A percentile compares a stretch with the other conserved stretches of the same genome.
phyloP scores from a whole-genome alignment of 2,888 invertebrate genomes.

The Callyntrura sp. region DNA sequence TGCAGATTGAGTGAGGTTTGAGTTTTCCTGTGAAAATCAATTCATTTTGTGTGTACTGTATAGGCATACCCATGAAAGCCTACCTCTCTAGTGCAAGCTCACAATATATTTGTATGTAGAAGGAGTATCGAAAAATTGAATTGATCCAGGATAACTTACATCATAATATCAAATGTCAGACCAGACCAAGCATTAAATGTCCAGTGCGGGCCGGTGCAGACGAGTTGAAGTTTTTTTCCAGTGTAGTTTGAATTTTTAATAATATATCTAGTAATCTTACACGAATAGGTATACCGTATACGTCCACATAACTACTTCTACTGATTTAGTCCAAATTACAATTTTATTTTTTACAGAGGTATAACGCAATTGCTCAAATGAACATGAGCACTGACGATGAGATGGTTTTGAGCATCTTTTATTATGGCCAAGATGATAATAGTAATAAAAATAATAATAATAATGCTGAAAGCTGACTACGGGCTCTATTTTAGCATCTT shows the following conservation, averaged over 20 bases:
- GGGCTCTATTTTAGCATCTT: not conserved
- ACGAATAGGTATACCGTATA: no score
- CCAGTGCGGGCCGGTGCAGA: slow-evolving; percentile 64
- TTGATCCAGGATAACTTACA: slow-evolving; percentile 58
- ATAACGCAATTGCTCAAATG: not conserved
- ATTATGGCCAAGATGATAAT: no score
- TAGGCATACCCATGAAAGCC: no score
- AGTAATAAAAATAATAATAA: no score
- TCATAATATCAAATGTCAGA: slow-evolving; percentile 58
- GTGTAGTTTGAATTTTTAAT: no score
- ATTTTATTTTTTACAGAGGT: no score
- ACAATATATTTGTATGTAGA: not conserved
- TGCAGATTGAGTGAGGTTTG: not conserved
- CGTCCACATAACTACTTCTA: no score
- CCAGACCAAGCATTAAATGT: slow-evolving; percentile 35
- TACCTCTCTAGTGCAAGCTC: no score
- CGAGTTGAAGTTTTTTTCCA: slow-evolving; percentile 43
- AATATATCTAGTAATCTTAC: not conserved
- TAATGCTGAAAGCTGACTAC: not conserved
- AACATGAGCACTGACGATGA: not conserved
- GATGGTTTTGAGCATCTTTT: no score
- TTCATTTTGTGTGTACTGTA: no score
- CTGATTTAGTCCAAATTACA: no score
- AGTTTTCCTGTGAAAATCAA: no score
- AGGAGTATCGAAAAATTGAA: slow-evolving; percentile 12